Evolutionary conservation across 2,113 vertebrate species (phyloP), one percentile per base, ranked within the genome.

Genomic region (Melanotaenia duboulayi): DNA sequence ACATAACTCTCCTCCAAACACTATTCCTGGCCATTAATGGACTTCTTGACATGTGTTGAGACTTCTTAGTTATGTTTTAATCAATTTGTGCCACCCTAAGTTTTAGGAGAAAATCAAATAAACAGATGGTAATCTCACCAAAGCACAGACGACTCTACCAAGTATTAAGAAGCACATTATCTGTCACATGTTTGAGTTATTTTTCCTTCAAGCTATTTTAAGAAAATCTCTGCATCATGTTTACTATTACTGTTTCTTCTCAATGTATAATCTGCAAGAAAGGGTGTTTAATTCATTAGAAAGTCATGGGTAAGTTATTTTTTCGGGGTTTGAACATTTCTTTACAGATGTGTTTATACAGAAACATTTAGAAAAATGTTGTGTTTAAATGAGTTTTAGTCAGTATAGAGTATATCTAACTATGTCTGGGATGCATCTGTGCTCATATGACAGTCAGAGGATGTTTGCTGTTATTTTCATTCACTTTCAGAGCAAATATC

Each of bases 71-170:
- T 37, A 48, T 66, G 81, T 72, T 90, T 86, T 90, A 93, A 93
- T 92, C 90, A 86, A 79, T 65, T 64, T 77, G 72, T 84, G 77
- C 81, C 48, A 67, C 78, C 69, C 79, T 67, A 60, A 78, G 65
- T 92, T 91, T 92, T 85, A 81, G 73, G 74, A 66, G 71, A 78
- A 88, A 89, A 90, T 85, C 69, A 89, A 89, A 90, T 87, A 91
- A 91, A 87, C 90, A 92, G 91, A 93, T 86, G 84, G 78, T 77
- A 89, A 90, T 91, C 83, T 82, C 50, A 76, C 67, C 59, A 89
- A 79, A 90, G 58, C 74, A 69, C 61, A 69, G 42, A 59, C 60
- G 1, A 79, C 77, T 85, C 74, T 82, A 87, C 76, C 72, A 79
- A 91, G 78, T 63, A 73, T 74, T 82, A 86, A 88, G 77, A 71